Evolutionary conservation across 2,888 invertebrate genomes (phyloP).

Genomic region (Lampropteryx suffumata): DNA sequence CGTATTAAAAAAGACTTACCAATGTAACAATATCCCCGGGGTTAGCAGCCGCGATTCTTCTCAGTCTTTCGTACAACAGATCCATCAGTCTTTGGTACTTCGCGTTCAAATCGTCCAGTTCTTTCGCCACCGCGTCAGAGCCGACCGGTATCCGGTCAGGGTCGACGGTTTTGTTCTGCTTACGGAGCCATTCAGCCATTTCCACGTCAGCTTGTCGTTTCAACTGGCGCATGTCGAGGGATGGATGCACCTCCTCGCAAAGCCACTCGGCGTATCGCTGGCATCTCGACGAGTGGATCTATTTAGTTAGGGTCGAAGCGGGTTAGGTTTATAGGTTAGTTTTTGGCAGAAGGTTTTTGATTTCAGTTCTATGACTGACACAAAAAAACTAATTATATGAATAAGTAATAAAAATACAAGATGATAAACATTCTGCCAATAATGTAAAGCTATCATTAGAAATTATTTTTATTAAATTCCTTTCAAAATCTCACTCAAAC

Average conservation of each 20-base stretch:
- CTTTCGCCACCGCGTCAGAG: conserved; percentile 89
- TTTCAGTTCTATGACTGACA: background rate
- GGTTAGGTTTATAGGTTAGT: conserved; percentile 80
- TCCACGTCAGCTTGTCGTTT: conserved; percentile 69
- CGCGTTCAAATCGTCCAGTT: conserved; percentile 91
- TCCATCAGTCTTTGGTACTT: conserved; percentile 89
- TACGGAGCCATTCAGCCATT: conserved; percentile 63
- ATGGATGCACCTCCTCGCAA: conserved; percentile 92
- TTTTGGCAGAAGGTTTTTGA: conserved; percentile 54
- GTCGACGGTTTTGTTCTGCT: conserved; percentile 50
- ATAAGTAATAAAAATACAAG: background rate
- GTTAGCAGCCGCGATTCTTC: conserved; percentile 86
- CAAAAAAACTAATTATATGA: background rate
- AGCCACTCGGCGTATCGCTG: conserved; percentile 92
- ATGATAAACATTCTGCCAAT: conserved; percentile 37
- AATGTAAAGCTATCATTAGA: conserved; percentile 29
- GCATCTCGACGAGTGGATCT: conserved; percentile 94
- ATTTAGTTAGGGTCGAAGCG: conserved; percentile 74
- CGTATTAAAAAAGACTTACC: conserved; percentile 85
- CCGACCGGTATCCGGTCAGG: conserved; percentile 71
- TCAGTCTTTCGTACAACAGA: conserved; percentile 86
- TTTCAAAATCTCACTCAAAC: conserved; percentile 21
- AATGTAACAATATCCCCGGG: conserved; percentile 89
- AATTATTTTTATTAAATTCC: conserved; percentile 28
- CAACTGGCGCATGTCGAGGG: conserved; percentile 84